Conservation (phyloP, 2,888 invertebrate species). For the Sinelater perroti region DNA sequence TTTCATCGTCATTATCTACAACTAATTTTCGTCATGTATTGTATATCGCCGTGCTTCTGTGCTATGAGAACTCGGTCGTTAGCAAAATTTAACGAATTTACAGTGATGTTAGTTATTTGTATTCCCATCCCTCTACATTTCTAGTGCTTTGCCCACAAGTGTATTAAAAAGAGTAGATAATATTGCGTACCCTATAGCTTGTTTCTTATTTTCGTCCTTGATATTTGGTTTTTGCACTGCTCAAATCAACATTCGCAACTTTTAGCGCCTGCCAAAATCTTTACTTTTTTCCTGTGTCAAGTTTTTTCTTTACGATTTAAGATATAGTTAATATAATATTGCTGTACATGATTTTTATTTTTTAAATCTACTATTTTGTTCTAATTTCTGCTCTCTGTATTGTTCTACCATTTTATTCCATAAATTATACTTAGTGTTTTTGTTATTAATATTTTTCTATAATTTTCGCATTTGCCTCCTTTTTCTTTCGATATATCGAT, state of each 20-base stretch:
- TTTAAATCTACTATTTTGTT: neutral
- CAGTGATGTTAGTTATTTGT: neutral
- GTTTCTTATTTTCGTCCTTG: neutral
- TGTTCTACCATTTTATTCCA: neutral
- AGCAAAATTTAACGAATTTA: neutral
- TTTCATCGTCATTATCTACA: too few species aligned
- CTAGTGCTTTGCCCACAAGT: conserved; percentile 2
- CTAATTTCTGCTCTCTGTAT: neutral
- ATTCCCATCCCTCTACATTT: neutral
- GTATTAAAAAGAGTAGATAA: too few species aligned
- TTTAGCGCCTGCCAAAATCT: neutral
- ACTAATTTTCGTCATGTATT: neutral
- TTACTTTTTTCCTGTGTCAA: neutral
- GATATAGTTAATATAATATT: neutral
- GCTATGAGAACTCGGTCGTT: neutral
- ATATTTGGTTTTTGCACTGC: neutral
- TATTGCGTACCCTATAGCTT: too few species aligned
- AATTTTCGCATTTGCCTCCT: neutral
- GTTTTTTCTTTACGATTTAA: neutral
- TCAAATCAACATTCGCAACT: neutral
- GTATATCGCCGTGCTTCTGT: neutral
- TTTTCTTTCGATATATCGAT: neutral
- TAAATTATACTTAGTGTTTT: neutral
- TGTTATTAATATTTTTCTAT: neutral
- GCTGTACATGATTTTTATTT: neutral